Evolutionary conservation across 2,113 vertebrate genomes (phyloP).

Genomic region (Elgaria multicarinata): DNA sequence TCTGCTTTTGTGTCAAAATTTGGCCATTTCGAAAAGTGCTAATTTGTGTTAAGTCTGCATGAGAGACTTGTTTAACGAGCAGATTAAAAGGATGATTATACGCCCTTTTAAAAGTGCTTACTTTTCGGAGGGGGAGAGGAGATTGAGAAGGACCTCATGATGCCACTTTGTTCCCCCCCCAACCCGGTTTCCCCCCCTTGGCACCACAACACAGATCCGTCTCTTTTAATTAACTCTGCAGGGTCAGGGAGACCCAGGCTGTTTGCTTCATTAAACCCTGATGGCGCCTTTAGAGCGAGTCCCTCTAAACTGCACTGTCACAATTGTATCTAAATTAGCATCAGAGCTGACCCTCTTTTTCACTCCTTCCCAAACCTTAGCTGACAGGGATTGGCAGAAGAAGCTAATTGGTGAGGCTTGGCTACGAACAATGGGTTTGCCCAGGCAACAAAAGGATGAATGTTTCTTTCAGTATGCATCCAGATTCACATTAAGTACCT

Average conservation of each 20-base stretch:
- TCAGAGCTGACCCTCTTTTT: conserved; percentile 80
- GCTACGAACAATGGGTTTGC: conserved; percentile 77
- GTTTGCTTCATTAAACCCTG: conserved; percentile 86
- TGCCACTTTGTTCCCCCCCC: conserved; percentile 60
- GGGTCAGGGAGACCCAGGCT: conserved; percentile 81
- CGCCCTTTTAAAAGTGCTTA: conserved; percentile 65
- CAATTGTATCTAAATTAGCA: conserved; percentile 91
- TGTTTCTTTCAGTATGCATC: conserved; percentile 82
- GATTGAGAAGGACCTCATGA: conserved; percentile 56
- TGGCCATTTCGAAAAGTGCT: conserved; percentile 79
- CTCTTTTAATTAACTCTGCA: conserved; percentile 82
- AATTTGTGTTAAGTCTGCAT: conserved; percentile 84
- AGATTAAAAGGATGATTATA: conserved; percentile 82
- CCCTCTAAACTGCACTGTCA: conserved; percentile 77
- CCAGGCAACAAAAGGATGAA: conserved; percentile 83
- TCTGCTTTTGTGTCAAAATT: conserved; percentile 74
- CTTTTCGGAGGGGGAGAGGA: conserved; percentile 50
- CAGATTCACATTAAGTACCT: conserved; percentile 81
- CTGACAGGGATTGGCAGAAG: conserved; percentile 83
- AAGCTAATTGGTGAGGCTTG: conserved; percentile 84
- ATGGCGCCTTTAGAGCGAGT: conserved; percentile 74
- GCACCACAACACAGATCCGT: conserved; percentile 76
- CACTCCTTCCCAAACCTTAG: conserved; percentile 72
- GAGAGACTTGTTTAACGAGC: conserved; percentile 86
- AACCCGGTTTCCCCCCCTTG: conserved; percentile 53